phyloP scores from a whole-genome alignment of 2,797 vertebrate genomes.

The Poecilia gillii region DNA sequence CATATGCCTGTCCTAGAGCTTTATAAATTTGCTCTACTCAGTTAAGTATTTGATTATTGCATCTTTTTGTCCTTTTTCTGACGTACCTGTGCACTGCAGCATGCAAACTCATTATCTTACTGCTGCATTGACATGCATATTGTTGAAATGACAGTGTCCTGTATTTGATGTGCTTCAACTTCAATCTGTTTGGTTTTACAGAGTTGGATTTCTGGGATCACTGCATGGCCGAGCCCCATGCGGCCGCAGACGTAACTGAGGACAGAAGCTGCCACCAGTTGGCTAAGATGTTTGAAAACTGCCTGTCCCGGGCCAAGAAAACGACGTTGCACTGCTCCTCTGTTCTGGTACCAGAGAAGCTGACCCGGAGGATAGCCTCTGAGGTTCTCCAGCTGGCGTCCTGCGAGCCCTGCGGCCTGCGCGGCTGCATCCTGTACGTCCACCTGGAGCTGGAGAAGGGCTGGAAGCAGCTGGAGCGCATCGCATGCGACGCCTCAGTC shows the following conservation, averaged over 20 bases:
- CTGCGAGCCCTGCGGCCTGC: conserved; percentile 88
- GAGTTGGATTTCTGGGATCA: conserved; percentile 88
- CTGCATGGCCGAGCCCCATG: conserved; percentile 80
- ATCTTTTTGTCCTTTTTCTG: neutral
- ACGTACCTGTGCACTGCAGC: neutral
- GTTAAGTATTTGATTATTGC: neutral
- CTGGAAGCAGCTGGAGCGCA: conserved; percentile 85
- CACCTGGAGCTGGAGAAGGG: conserved; percentile 85
- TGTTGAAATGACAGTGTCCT: neutral
- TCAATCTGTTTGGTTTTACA: conserved; percentile 45
- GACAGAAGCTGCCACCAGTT: conserved; percentile 84
- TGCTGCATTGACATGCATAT: neutral
- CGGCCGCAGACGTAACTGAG: conserved; percentile 76
- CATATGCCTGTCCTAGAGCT: neutral
- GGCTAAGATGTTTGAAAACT: conserved; percentile 85
- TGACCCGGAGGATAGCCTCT: conserved; percentile 83
- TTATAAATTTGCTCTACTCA: neutral
- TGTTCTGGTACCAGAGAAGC: conserved; percentile 87
- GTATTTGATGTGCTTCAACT: neutral
- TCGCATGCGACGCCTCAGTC: conserved; percentile 83
- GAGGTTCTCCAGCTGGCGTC: conserved; percentile 85
- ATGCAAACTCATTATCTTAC: neutral
- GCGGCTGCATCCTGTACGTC: conserved; percentile 85
- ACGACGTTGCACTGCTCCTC: conserved; percentile 86
- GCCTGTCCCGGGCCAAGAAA: conserved; percentile 86